Evolutionary conservation across 2,888 invertebrate species (phyloP).

Genomic region (Rotaria socialis): DNA sequence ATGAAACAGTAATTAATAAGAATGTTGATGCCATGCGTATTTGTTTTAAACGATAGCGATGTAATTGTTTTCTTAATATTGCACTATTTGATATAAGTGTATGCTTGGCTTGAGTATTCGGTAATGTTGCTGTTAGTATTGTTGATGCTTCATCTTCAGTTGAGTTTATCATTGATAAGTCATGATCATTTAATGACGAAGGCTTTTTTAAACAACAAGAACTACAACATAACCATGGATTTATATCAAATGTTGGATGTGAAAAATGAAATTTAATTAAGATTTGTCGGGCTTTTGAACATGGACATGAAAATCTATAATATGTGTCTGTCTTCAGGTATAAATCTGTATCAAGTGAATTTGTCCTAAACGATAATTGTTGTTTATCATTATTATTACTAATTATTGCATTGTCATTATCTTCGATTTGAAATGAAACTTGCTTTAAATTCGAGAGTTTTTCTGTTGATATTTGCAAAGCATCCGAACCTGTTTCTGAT

Average conservation of each 20-base stretch:
- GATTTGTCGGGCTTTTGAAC: neutral
- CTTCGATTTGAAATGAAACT: neutral
- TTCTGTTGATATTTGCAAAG: neutral
- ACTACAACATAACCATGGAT: neutral
- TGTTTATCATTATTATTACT: neutral
- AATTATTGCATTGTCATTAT: neutral
- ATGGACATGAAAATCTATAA: neutral
- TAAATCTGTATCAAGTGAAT: neutral
- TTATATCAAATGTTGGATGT: neutral
- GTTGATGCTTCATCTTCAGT: neutral
- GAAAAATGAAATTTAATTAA: conserved; percentile 2
- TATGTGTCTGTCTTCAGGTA: neutral
- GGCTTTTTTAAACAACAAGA: neutral
- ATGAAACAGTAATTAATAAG: conserved; percentile 41
- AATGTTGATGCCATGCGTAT: conserved; percentile 43
- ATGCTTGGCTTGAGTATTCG: too few species aligned
- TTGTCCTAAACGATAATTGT: neutral
- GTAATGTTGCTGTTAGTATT: neutral
- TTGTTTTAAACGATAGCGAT: conserved; percentile 20
- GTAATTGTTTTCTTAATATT: neutral
- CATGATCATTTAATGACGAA: neutral
- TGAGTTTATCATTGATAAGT: neutral
- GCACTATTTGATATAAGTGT: neutral
- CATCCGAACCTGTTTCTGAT: neutral
- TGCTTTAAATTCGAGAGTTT: neutral